Base-by-base conservation (phyloP, 2,797 vertebrate genomes). In the Phataginus tetradactyla region DNA sequence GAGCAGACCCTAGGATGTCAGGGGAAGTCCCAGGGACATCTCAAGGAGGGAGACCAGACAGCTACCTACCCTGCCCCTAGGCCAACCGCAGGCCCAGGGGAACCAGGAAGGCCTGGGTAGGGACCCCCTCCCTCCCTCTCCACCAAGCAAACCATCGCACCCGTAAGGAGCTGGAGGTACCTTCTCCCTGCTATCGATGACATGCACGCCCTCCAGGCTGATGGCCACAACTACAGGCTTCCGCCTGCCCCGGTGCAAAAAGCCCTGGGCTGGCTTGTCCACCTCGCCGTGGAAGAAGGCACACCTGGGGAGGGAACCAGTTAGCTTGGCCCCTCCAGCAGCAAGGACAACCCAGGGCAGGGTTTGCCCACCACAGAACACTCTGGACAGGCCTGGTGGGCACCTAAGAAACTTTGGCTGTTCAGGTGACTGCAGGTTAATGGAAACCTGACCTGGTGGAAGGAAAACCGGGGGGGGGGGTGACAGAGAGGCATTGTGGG, bases 141-240 rank as follows among this genome's bases (percentile, higher is more conserved):
- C 39, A 49, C 6, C 1, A 45, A 68, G 39, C 11, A 1, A 18
- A 4, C 9, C 15, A 39, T 15, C 6, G 57, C 59, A 7, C 1
- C 5, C 55, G 0, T 0, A 9, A 59, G 55, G 25, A 37, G 29
- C 37, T 10, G 20, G 39, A 27, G 15, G 15, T 97, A 99, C 99
- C 99, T 99, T 99, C 96, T 99, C 99, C 95, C 99, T 99, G 68
- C 98, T 98, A 95, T 99, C 99, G 29, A 99, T 99, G 97, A 99
- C 99, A 72, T 99, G 99, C 86, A 99, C 99, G 0, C 99, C 99
- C 27, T 99, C 99, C 97, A 99, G 98, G 94, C 99, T 99, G 98
- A 99, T 99, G 51, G 99, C 99, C 15, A 99, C 98, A 0, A 85
- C 99, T 79, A 99, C 99, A 0, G 98, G 96, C 98, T 99, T 99